A percentile compares a stretch with the other conserved stretches of the same genome.
These are phyloP conservation scores for Hypomesus transpacificus DNA, from an alignment of 2,113 vertebrate species.

Conservation along the genomic window DNA sequence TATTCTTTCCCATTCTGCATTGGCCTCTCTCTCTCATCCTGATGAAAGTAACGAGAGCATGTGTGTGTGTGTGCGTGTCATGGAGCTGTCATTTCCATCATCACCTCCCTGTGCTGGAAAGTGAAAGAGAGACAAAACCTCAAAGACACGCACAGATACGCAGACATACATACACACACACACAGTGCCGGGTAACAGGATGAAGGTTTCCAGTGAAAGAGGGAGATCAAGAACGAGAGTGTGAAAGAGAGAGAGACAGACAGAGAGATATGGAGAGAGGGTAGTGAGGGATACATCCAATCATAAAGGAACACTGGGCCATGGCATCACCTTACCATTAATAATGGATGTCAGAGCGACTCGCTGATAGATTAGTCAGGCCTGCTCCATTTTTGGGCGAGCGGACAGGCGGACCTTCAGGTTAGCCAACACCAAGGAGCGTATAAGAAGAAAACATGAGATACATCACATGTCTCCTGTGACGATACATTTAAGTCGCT, in stretches of 20 bases:
- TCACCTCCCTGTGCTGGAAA: slow-evolving; percentile 42
- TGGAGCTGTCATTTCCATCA: slow-evolving; percentile 47
- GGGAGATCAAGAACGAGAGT: slow-evolving; percentile 22
- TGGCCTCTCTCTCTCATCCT: too few species aligned
- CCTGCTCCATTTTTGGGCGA: slow-evolving; percentile 56
- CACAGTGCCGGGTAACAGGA: background rate
- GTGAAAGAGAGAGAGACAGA: slow-evolving; percentile 34
- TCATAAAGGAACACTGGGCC: slow-evolving; percentile 34
- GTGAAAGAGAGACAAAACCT: slow-evolving; percentile 35
- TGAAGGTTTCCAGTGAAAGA: background rate
- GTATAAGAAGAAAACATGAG: background rate
- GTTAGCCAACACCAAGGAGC: slow-evolving; percentile 51
- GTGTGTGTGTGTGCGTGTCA: slow-evolving; percentile 7
- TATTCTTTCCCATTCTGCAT: too few species aligned
- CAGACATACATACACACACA: slow-evolving; percentile 12
- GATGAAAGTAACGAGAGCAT: background rate
- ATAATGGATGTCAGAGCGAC: slow-evolving; percentile 66
- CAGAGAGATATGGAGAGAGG: slow-evolving; percentile 26
- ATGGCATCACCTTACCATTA: slow-evolving; percentile 66
- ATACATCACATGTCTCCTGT: too few species aligned
- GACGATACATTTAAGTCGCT: too few species aligned
- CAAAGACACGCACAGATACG: slow-evolving; percentile 22
- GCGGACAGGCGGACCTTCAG: slow-evolving; percentile 23
- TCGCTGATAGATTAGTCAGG: slow-evolving; percentile 66
- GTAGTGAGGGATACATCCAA: too few species aligned